phyloP scores from a whole-genome alignment of 2,113 vertebrate genomes.

The Eolophus roseicapilla region DNA sequence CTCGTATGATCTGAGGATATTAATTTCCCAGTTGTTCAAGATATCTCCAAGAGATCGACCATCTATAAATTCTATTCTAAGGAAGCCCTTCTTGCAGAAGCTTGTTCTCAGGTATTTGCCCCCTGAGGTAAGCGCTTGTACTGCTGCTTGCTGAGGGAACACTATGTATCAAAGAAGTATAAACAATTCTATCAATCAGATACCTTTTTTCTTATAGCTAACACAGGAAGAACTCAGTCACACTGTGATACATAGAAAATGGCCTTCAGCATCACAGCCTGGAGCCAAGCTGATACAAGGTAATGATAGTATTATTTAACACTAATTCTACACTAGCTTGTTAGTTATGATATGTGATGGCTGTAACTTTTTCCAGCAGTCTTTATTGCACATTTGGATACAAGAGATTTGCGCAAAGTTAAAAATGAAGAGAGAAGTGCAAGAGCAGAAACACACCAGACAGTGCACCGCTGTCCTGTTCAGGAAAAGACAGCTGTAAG shows the following conservation, averaged over 20 bases:
- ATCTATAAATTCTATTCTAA: constrained; percentile 84
- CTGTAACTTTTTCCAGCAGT: not conserved
- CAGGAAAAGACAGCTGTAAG: not conserved
- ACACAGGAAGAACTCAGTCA: constrained; percentile 75
- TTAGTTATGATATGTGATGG: not conserved
- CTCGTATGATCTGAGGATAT: constrained; percentile 77
- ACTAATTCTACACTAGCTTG: not conserved
- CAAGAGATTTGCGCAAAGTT: not conserved
- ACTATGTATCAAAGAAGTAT: not conserved
- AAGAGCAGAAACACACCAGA: not conserved
- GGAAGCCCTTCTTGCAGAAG: constrained; percentile 80
- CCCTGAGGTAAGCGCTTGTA: constrained; percentile 74
- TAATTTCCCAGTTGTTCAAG: constrained; percentile 87
- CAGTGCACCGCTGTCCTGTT: not conserved
- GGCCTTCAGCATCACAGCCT: not conserved
- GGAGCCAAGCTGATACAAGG: constrained; percentile 40
- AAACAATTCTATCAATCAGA: not conserved
- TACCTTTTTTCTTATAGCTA: constrained; percentile 46
- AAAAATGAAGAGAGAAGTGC: not conserved
- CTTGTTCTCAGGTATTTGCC: constrained; percentile 74
- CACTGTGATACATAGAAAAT: constrained; percentile 32
- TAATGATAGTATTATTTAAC: constrained; percentile 4
- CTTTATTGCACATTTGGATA: not conserved
- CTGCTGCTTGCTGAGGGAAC: not conserved
- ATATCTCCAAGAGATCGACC: constrained; percentile 84